These are phyloP conservation scores for Centruroides vittatus DNA, from an alignment of 1,140 invertebrate genomes.

Conservation along the genomic window DNA sequence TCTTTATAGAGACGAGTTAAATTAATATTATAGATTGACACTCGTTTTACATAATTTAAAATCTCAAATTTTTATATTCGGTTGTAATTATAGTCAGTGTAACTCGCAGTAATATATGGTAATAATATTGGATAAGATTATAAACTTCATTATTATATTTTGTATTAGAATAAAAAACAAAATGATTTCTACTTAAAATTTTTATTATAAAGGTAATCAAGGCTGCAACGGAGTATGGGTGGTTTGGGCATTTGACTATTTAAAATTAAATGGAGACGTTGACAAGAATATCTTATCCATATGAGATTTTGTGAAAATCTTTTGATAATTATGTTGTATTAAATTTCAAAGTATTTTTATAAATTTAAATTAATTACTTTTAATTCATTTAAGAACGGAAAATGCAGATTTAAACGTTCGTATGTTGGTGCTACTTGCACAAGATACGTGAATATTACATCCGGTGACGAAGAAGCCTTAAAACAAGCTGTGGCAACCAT, in stretches of 20 bases:
- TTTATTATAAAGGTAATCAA: constrained; percentile 52
- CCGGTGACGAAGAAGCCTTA: constrained; percentile 51
- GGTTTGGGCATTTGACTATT: constrained; percentile 78
- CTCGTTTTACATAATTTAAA: background rate
- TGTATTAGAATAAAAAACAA: no score
- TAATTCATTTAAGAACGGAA: constrained; percentile 28
- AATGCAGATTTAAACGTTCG: constrained; percentile 50
- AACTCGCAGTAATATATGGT: no score
- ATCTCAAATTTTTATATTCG: background rate
- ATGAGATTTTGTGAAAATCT: constrained; percentile 52
- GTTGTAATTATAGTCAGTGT: background rate
- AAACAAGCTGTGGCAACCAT: constrained; percentile 66
- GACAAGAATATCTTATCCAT: constrained; percentile 89
- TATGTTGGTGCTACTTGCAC: constrained; percentile 64
- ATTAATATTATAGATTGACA: no score
- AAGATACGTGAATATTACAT: constrained; percentile 62
- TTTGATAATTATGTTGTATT: constrained; percentile 1
- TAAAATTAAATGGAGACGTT: constrained; percentile 72
- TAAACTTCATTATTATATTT: no score
- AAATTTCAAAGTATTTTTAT: no score
- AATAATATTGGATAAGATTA: no score
- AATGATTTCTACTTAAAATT: no score
- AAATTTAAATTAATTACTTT: background rate
- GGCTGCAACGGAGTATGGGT: constrained; percentile 92
- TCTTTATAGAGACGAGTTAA: no score